Evolutionary conservation across 1,140 invertebrate genomes (phyloP).

Genomic region (Dysdera silvatica): DNA sequence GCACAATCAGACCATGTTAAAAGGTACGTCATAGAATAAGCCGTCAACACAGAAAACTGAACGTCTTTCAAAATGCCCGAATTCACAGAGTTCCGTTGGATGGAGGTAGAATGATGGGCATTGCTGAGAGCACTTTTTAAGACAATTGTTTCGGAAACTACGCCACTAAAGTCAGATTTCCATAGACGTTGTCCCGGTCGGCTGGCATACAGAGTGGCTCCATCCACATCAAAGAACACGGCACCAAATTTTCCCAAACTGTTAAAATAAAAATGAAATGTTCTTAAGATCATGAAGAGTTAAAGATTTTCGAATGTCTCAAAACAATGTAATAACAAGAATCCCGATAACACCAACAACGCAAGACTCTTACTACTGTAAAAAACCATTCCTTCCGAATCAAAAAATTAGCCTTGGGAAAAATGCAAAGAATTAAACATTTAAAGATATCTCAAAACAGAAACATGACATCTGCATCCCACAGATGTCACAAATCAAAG

Average conservation of each 20-base stretch:
- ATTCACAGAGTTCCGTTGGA: constrained; percentile 42
- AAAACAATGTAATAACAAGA: too few species aligned
- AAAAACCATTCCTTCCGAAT: too few species aligned
- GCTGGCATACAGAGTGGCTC: constrained; percentile 56
- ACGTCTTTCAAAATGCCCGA: constrained; percentile 41
- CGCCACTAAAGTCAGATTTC: constrained; percentile 63
- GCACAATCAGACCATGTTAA: constrained; percentile 62
- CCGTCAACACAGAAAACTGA: constrained; percentile 59
- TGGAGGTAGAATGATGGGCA: constrained; percentile 57
- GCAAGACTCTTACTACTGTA: too few species aligned
- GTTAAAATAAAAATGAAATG: constrained; percentile 27
- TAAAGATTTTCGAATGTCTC: too few species aligned
- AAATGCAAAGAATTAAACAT: too few species aligned
- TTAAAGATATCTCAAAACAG: too few species aligned
- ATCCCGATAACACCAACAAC: too few species aligned
- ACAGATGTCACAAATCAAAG: too few species aligned
- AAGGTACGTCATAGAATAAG: constrained; percentile 61
- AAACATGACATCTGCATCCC: too few species aligned
- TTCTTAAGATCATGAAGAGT: too few species aligned
- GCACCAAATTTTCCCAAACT: constrained; percentile 44
- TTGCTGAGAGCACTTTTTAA: constrained; percentile 63
- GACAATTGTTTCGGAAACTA: constrained; percentile 72
- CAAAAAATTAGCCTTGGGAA: too few species aligned
- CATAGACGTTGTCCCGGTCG: constrained; percentile 71
- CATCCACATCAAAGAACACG: constrained; percentile 37